Evolutionary conservation across 1,140 invertebrate genomes (phyloP), one percentile per base, ranked within the genome.

Genomic region (Andricus grossulariae): DNA sequence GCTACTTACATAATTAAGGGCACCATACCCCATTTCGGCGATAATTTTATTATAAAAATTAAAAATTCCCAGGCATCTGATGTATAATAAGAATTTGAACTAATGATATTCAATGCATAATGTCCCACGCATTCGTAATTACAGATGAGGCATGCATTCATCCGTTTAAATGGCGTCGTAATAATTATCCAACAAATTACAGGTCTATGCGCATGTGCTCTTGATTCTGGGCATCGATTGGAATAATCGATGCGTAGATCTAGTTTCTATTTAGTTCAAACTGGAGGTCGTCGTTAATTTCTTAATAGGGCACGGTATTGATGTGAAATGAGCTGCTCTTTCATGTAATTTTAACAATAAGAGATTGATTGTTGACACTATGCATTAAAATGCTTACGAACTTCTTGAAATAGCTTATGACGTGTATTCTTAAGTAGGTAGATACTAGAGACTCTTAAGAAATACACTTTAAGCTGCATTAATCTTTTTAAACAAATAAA

Each of bases 91-190:
- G 25, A 32, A 32, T 0, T 32, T 32, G 25, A 32, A 32, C 25
- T 32, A 55, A 55, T 19, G 12, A 55, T 11, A 25, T 19, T 11
- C 21, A 54, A n/a, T 54, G 52, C 15, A 25, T 39, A 32, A 32
- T 25, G 57, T 66, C 32, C 39, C 39, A 13, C 57, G 57, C 25
- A 66, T 66, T 66, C 39, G 39, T 66, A 66, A 66, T 66, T 13
- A 66, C 21, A 55, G 54, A 55, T 19, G 54, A 19, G 54, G 19
- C 54, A 21, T 19, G 39, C 12, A 60, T 11, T 32, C 25, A 32
- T 25, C 32, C 21, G 21, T 66, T 66, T 66, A 32, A 66, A 66
- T 32, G 13, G 39, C 21, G 57, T 66, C 57, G 57, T 25, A 39
- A 15, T 66, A 7, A 16, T 16, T 4, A 25, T 32, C 25, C 57